phyloP scores from a whole-genome alignment of 2,888 invertebrate genomes.

The Ormyrus thymus region DNA sequence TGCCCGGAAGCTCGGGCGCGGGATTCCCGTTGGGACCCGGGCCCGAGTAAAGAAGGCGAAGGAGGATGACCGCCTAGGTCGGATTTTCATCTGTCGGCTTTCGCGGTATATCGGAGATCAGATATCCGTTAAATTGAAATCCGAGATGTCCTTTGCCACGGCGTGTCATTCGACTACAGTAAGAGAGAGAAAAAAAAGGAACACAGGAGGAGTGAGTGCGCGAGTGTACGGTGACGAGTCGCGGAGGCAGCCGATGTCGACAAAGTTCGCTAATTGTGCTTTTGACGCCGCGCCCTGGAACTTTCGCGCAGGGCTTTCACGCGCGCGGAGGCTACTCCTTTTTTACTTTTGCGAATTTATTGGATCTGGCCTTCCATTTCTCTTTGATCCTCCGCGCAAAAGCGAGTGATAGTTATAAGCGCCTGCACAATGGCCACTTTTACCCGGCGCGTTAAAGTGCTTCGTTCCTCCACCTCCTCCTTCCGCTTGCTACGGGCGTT shows the following conservation, averaged over 20 bases:
- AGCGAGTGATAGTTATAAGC: not conserved
- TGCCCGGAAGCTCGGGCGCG: slow-evolving; percentile 3
- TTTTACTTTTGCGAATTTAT: slow-evolving; percentile 24
- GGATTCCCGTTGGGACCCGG: slow-evolving; percentile 31
- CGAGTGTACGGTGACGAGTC: not conserved
- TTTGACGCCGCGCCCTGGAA: not conserved
- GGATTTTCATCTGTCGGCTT: slow-evolving; percentile 35
- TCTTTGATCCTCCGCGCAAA: slow-evolving; percentile 30
- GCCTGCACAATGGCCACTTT: not conserved
- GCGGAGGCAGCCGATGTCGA: not conserved
- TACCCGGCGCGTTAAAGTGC: slow-evolving; percentile 20
- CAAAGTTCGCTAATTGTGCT: slow-evolving; percentile 42
- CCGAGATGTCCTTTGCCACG: slow-evolving; percentile 19
- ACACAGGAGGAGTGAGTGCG: not conserved
- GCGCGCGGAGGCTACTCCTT: not conserved
- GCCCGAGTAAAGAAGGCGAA: not conserved
- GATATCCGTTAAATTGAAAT: slow-evolving; percentile 55
- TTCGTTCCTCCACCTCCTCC: not conserved
- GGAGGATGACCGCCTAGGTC: not conserved
- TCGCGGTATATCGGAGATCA: slow-evolving; percentile 38
- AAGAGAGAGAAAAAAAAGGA: not conserved
- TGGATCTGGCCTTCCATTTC: not conserved
- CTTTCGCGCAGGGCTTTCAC: not conserved
- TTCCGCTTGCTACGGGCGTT: not conserved
- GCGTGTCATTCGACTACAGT: slow-evolving; percentile 2